Evolutionary conservation across 2,797 vertebrate species (phyloP), one percentile per base, ranked within the genome.

Genomic region (Champsocephalus gunnari): DNA sequence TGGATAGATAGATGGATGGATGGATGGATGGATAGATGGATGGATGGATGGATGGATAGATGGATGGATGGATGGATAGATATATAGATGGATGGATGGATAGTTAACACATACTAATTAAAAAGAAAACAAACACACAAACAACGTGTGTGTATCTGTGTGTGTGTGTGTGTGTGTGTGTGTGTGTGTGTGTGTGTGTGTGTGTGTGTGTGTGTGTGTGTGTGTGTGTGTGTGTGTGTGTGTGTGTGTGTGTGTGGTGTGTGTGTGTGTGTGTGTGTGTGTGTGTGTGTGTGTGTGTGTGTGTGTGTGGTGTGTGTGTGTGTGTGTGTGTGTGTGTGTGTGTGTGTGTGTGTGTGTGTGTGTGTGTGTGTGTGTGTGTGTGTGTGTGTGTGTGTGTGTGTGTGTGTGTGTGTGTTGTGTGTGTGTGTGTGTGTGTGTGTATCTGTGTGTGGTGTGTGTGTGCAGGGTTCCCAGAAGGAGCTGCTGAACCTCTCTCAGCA

Each of bases 401-500:
- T 50, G 55, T 83, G 55, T 89, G 58, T 73, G 38, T 81, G 38
- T 66, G 24, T 59, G 17, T 66, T 47, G 13, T 51, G 49, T n/a
- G 17, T n/a, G 48, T 49, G 10, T 12, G 13, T 65, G 21, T 10
- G 14, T 41, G 38, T 51, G 3, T 41, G 19, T 53, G 66, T 49
- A 13, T 50, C 44, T 50, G 9, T 70, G 2, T 68, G 38, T 74
- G 48, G 58, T 73, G 38, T 81, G 38, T 64, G 24, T 58, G 17
- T 34, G 48, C 86, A 99, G 98, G 98, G 98, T 2, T 99, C 98
- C 44, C 98, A 99, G 81, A 96, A 96, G 63, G 97, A 99, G 90
- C 94, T 99, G 71, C 71, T 99, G 84, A 99, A 99, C 91, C 94
- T 99, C 79, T 99, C 98, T 80, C 98, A 99, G 87, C 98, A 99